Evolutionary conservation across 2,888 invertebrate genomes (phyloP).

Genomic region (Yponomeuta malinellus): DNA sequence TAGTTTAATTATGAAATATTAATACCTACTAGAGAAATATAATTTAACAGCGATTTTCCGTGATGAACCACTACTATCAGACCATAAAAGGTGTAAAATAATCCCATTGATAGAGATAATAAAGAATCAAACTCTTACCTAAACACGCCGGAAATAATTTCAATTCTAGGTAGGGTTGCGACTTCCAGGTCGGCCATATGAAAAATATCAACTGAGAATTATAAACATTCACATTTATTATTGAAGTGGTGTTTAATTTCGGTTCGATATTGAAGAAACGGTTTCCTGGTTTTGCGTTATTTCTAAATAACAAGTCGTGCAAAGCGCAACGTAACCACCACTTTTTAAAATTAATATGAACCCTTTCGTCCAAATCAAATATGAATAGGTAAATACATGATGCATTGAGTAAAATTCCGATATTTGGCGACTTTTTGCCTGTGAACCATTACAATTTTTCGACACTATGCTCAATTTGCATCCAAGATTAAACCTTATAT

Average conservation of each 20-base stretch:
- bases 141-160: background rate
- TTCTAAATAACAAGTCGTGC: no score
- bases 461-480: background rate
- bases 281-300: no score
- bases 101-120: background rate
- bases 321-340: no score
- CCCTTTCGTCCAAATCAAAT: no score
- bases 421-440: background rate
- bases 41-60: background rate
- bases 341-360: no score
- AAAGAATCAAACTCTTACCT: background rate
- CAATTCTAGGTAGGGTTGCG: no score
- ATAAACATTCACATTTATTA: no score
- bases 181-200: no score
- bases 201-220: no score
- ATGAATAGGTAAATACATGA: no score
- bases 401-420: background rate
- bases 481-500: background rate
- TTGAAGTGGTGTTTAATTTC: no score
- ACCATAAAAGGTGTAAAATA: background rate
- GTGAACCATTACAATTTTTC: background rate
- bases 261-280: no score
- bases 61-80: background rate
- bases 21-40: background rate
- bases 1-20: background rate